Evolutionary conservation across 23 tunicate species (phyloP), one percentile per base, ranked within the genome.

Genomic region (Clavelina lepadiformis): DNA sequence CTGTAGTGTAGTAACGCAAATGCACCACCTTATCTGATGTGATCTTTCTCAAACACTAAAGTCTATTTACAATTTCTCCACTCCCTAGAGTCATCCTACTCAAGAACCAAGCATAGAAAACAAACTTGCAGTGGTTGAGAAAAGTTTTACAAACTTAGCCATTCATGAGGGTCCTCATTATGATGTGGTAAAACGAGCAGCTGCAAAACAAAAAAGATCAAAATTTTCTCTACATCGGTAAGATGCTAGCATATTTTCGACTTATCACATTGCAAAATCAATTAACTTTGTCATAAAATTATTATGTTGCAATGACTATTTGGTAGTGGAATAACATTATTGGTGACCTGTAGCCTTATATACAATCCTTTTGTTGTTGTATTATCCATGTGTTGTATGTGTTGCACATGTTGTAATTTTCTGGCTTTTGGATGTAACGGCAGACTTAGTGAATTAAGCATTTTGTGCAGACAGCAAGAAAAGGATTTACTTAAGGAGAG

Each of bases 111-210:
- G 25, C 11, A 11, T 20, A 7, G 66, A 67, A 47, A 21, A 11
- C 35, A 33, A 33, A 11, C 32, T 80, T 2, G 37, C 61, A 52
- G 63, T 80, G 36, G 35, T 80, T 1, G 86, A 80, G 38, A 51
- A 67, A 26, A 78, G 78, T 24, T 80, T 80, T 51, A 44, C 30
- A 4, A 33, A 80, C 1, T 37, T 80, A 21, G 29, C 72, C 11
- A 73, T 80, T 15, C 77, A 80, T 31, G 86, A 80, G 51, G 77
- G 86, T 3, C 86, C 86, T 15, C 76, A 69, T 52, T 80, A 80
- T 50, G 62, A 70, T 21, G 86, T 80, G 27, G 72, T 80, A 0
- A 73, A 69, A 41, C 61, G 71, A 35, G 86, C 86, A 5, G 38
- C 65, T 26, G 55, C 51, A 49, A 70, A 53, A 29, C 41, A n/a